phyloP scores from a whole-genome alignment of 2,888 invertebrate genomes.

The Pilophorus perplexus region DNA sequence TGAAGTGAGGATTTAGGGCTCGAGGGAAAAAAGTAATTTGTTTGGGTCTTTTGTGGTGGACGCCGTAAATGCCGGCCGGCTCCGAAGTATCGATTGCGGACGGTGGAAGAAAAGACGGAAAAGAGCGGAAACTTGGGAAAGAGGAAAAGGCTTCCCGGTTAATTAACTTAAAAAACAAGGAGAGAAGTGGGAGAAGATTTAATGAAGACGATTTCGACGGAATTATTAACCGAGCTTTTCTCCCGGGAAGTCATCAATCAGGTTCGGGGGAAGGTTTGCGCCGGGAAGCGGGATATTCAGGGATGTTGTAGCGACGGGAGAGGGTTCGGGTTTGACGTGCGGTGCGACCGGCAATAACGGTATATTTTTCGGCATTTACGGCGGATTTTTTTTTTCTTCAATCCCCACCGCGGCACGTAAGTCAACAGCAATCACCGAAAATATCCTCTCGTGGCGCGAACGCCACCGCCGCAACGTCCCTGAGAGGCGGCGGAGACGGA shows the following conservation, averaged over 20 bases:
- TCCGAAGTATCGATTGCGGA: background rate
- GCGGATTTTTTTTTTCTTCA: too few species aligned
- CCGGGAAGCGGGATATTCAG: background rate
- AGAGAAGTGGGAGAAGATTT: background rate
- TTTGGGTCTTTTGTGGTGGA: background rate
- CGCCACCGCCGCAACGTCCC: too few species aligned
- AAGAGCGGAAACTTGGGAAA: background rate
- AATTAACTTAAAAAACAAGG: background rate
- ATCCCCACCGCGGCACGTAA: too few species aligned
- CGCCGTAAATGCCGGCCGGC: background rate
- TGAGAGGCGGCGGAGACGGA: constrained; percentile 12
- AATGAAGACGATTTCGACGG: background rate
- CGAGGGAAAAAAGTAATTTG: too few species aligned
- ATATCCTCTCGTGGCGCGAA: too few species aligned
- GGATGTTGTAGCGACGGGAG: too few species aligned
- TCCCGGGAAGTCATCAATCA: background rate
- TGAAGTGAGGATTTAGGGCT: too few species aligned
- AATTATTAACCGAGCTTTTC: background rate
- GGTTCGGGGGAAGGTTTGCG: background rate
- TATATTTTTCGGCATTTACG: too few species aligned
- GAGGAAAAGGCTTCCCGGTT: background rate
- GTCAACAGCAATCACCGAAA: too few species aligned
- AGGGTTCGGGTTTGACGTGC: too few species aligned
- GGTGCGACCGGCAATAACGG: too few species aligned
- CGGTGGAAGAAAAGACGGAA: background rate